Conservation (phyloP, 2,797 vertebrate genomes). For the Falco concolor region DNA sequence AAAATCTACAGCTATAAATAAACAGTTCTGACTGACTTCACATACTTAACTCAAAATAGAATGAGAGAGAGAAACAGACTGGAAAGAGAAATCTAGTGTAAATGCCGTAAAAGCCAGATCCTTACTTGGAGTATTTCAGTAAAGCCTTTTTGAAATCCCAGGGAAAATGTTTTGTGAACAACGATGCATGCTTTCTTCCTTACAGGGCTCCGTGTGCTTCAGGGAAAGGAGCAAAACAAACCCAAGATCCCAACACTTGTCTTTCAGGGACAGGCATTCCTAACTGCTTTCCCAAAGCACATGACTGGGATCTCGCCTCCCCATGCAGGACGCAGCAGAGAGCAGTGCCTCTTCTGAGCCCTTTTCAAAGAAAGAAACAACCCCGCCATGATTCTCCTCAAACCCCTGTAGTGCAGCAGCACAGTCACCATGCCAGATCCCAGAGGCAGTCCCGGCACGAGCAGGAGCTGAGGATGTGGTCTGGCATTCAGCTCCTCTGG, state of each 20-base stretch:
- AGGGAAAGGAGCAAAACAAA: not conserved
- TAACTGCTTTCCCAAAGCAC: not conserved
- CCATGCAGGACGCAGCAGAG: not conserved
- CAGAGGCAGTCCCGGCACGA: not conserved
- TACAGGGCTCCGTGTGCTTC: not conserved
- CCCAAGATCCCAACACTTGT: too few species aligned
- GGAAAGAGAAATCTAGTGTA: not conserved
- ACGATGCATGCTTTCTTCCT: not conserved
- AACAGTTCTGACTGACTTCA: constrained; percentile 68
- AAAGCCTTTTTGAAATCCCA: not conserved
- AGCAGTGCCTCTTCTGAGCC: not conserved
- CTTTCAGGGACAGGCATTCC: not conserved
- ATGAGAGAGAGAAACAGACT: not conserved
- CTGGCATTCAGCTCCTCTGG: not conserved
- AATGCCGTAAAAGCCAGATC: not conserved
- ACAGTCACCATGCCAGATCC: too few species aligned
- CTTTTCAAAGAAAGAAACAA: not conserved
- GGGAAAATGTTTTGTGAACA: not conserved
- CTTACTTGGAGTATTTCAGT: not conserved
- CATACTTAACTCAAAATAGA: constrained; percentile 56
- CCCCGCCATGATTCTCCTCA: accelerated
- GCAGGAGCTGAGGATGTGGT: not conserved
- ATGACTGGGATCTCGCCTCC: not conserved
- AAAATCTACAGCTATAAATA: constrained; percentile 74
- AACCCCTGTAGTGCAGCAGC: not conserved